Conservation (phyloP, 2,113 vertebrate genomes). For the Ciconia boyciana region DNA sequence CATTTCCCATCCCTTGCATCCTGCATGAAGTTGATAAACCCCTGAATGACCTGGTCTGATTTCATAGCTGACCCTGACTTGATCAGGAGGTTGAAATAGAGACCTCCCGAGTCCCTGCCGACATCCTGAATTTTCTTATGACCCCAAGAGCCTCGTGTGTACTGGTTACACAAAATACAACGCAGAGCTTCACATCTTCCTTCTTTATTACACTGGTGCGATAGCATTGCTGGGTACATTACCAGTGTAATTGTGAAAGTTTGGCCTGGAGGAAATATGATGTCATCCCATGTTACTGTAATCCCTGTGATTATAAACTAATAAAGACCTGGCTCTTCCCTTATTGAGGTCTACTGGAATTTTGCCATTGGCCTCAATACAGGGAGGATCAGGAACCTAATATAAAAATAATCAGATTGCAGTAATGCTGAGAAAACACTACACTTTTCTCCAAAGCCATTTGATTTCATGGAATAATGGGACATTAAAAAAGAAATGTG, state of each 20-base stretch:
- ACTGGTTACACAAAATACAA: not conserved
- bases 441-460: not conserved
- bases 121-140: not conserved
- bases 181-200: not conserved
- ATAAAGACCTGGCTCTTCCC: not conserved
- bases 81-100: not conserved
- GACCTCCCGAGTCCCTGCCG: not conserved
- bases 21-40: not conserved
- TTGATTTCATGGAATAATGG: not conserved
- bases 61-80: not conserved
- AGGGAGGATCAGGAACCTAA: not conserved
- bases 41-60: not conserved
- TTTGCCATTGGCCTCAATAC: not conserved
- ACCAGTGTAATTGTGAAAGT: not conserved
- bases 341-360: not conserved
- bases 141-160: not conserved
- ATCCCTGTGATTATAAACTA: not conserved
- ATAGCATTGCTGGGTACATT: fast-evolving
- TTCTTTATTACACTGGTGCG: fast-evolving
- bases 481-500: not conserved
- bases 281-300: not conserved
- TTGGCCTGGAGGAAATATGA: not conserved
- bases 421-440: slow-evolving; percentile 4
- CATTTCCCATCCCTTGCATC: too few relatives aligned
- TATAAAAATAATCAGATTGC: not conserved